phyloP scores from a whole-genome alignment of 2,797 vertebrate species.

The Myotis vivesi region DNA sequence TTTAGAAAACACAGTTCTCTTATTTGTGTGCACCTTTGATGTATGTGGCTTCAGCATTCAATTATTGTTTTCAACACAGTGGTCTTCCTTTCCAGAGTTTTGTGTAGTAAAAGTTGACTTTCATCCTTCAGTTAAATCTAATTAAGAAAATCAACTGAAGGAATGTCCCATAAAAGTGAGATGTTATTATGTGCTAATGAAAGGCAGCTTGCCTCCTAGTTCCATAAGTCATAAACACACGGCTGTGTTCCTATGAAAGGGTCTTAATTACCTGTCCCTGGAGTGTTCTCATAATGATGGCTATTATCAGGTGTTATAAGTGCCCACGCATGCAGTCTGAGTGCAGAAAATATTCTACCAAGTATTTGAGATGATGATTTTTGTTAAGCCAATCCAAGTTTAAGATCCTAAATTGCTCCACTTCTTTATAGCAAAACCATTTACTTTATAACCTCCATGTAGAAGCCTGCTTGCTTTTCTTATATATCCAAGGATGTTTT shows the following conservation, averaged over 20 bases:
- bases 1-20: not conserved
- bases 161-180: slow-evolving; percentile 55
- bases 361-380: not conserved
- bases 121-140: slow-evolving; percentile 65
- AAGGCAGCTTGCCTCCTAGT: slow-evolving; percentile 52
- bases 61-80: not conserved
- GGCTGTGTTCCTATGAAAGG: not conserved
- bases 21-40: slow-evolving; percentile 35
- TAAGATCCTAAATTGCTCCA: not conserved
- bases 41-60: slow-evolving; percentile 7
- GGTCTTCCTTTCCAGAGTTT: not conserved
- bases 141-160: slow-evolving; percentile 55
- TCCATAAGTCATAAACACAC: not conserved
- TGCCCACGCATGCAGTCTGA: not conserved
- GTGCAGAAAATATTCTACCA: not conserved
- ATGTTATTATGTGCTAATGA: slow-evolving; percentile 61
- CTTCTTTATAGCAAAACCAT: not conserved
- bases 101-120: slow-evolving; percentile 45
- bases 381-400: not conserved
- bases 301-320: slow-evolving; percentile 38
- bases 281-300: not conserved
- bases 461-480: not conserved
- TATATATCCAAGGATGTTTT: not conserved
- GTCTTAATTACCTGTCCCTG: not conserved
- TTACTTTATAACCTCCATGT: not conserved